Conservation (phyloP, 2,113 vertebrate species). For the Corydoras maculifer region DNA sequence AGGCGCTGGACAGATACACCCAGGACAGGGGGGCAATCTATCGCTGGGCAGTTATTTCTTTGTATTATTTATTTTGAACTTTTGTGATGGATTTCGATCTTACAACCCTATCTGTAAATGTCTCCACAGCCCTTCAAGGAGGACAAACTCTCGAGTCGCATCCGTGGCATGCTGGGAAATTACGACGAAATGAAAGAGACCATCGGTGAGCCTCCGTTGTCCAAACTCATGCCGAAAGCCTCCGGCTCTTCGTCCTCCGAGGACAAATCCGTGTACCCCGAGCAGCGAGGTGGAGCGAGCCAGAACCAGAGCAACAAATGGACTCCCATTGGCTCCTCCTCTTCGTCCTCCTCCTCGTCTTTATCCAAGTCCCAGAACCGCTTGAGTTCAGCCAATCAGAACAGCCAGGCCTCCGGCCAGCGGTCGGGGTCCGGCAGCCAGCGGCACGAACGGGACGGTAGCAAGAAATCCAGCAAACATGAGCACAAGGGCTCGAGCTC, state of each 20-base stretch:
- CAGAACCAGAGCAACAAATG: slow-evolving; percentile 88
- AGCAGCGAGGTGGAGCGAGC: slow-evolving; percentile 74
- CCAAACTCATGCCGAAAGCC: slow-evolving; percentile 81
- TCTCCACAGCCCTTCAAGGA: slow-evolving; percentile 84
- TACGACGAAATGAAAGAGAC: slow-evolving; percentile 98
- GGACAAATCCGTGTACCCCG: slow-evolving; percentile 85
- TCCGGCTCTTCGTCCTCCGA: slow-evolving; percentile 78
- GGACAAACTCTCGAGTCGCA: slow-evolving; percentile 95
- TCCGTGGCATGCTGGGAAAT: slow-evolving; percentile 98
- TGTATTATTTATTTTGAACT: no score
- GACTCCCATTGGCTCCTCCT: slow-evolving; percentile 88
- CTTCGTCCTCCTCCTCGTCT: slow-evolving; percentile 67
- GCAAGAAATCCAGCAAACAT: slow-evolving; percentile 88
- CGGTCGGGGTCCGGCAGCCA: slow-evolving; percentile 64
- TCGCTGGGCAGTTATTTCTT: no score
- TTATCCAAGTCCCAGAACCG: slow-evolving; percentile 73
- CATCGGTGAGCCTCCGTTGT: slow-evolving; percentile 82
- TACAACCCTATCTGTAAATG: no score
- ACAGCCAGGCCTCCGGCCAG: slow-evolving; percentile 71
- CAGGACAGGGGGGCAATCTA: no score
- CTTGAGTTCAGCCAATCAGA: slow-evolving; percentile 75
- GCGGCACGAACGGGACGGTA: slow-evolving; percentile 79
- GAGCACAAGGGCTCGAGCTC: slow-evolving; percentile 84
- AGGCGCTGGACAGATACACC: no score
- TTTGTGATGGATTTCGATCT: no score